Evolutionary conservation across 2,113 vertebrate species (phyloP), one percentile per base, ranked within the genome.

Genomic region (Vidua macroura): DNA sequence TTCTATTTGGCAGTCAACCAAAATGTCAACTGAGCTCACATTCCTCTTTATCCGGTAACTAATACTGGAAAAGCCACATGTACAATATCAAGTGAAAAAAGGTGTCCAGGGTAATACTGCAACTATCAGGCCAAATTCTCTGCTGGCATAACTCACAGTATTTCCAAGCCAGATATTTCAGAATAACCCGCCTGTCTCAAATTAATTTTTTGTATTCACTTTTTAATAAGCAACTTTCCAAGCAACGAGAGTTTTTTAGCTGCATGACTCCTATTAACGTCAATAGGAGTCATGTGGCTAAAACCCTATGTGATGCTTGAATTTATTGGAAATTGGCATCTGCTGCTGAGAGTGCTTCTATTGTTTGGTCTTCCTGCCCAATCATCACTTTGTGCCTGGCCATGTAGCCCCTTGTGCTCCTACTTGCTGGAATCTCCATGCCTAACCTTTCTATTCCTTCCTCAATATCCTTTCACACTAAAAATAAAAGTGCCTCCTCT

Each of bases 161-260:
- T 96, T 93, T 95, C 76, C 62, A 81, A 79, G 73, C 86, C 94
- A 96, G 73, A 68, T 84, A 49, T 93, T 90, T 81, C 80, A 88
- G 60, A 90, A 83, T 53, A 72, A 33, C 27, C 69, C 0, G 5
- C 70, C 86, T 93, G 73, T 90, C 92, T 88, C 64, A 43, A 96
- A 88, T 94, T 96, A 86, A 43, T 96, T 94, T 93, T 95, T 96
- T 0, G 13, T 33, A 86, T 93, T 94, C 88, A 76, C 44, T 94
- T 88, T 97, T 94, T 96, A 97, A 97, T 96, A 97, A 96, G 86
- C 93, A 96, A 94, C 90, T 96, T 96, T 92, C 90, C 76, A 88
- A 90, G 93, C 83, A 92, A 92, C 33, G 37, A 95, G 80, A 60
- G 73, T 13, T 84, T 96, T 95, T 95, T 90, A 97, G 93, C 95